A percentile compares a stretch with the other conserved stretches of the same genome.
Conservation (phyloP, 2,888 invertebrate genomes). For the Epistrophella euchroma region DNA sequence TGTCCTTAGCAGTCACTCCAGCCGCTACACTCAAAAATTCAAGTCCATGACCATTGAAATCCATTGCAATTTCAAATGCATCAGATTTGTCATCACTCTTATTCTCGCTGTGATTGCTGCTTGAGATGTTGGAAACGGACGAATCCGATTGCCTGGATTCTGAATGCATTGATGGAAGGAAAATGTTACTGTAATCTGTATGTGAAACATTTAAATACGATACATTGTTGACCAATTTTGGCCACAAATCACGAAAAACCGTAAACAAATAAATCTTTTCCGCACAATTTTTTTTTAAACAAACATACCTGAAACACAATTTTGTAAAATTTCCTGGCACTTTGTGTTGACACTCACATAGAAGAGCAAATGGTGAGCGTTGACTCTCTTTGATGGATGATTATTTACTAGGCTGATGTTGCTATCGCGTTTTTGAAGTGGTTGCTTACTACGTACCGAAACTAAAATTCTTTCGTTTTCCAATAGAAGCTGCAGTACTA, state of each 20-base stretch:
- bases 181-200: conserved; percentile 82
- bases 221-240: conserved; percentile 34
- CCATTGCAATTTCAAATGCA: conserved; percentile 78
- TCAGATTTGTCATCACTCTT: conserved; percentile 78
- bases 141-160: conserved; percentile 79
- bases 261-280: conserved; percentile 34
- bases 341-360: conserved; percentile 91
- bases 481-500: conserved; percentile 93
- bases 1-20: conserved; percentile 94
- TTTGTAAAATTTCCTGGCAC: conserved; percentile 89
- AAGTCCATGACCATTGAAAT: conserved; percentile 84
- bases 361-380: conserved; percentile 89
- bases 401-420: conserved; percentile 80
- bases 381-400: conserved; percentile 90
- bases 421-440: conserved; percentile 81
- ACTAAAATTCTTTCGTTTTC: conserved; percentile 94
- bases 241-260: conserved; percentile 53
- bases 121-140: conserved; percentile 76
- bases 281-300: conserved; percentile 23
- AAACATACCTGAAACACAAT: conserved; percentile 84
- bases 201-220: conserved; percentile 40
- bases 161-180: conserved; percentile 79
- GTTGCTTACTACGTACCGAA: conserved; percentile 86
- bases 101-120: conserved; percentile 78
- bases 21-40: conserved; percentile 91